Base-by-base conservation (phyloP, 2,113 vertebrate genomes). In the Ursus arctos region DNA sequence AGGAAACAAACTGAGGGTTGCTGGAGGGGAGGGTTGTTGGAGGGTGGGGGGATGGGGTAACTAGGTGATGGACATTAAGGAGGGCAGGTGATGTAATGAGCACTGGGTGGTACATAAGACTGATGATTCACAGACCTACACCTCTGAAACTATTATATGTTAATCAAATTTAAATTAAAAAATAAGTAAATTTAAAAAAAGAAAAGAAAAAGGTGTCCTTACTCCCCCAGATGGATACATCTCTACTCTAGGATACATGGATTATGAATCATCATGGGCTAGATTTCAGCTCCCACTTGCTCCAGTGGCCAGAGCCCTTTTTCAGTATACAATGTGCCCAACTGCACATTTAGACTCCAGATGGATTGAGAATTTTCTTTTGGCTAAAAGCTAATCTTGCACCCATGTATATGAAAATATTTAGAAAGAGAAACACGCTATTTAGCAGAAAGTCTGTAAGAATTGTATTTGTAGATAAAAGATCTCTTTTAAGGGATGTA, bases 341-440 rank as follows among this genome's bases (percentile, higher is more conserved):
- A 77, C 24, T 87, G 1, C 43, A 90, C 8, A 7, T 1, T 33
- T 33, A 94, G 40, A 22, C 7, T 33, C 31, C 87, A 14, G 22
- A 40, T 84, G 9, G 21, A 76, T 0, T 83, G 61, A 84, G 6
- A 28, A 74, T 72, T 92, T 96, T 83, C 40, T 94, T 86, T 96
- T 94, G 40, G n/a, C 57, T 82, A 67, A 97, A 94, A 96, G 22
- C 9, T 87, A 91, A 82, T 53, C 21, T 71, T 88, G 24, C 77
- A 24, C 14, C 77, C 24, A 40, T 61, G 71, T 3, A 87, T 36
- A 95, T 47, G 33, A 76, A 95, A 88, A 81, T 63, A 83, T 91
- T 69, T 76, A 51, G 33, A 95, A 15, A 87, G 43, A 88, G 24
- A 16, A 85, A 61, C 43, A 61, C 81, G 36, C 4, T 86, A 61